phyloP scores from a whole-genome alignment of 1,140 invertebrate genomes.

The Venturia canescens region DNA sequence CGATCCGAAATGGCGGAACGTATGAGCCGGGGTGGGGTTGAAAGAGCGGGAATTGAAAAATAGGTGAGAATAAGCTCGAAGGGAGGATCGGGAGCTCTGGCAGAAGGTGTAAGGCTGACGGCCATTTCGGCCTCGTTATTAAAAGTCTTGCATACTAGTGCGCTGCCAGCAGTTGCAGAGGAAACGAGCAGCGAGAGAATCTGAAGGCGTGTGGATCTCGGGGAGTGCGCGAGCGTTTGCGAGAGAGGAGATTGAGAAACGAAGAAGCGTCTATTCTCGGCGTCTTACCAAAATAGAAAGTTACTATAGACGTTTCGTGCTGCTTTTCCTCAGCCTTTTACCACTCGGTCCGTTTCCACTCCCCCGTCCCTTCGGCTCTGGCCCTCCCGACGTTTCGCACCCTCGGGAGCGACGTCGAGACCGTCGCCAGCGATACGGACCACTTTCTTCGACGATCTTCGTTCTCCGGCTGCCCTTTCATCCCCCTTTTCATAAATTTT shows the following conservation, averaged over 20 bases:
- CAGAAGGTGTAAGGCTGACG: constrained; percentile 30
- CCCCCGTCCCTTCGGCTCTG: neutral
- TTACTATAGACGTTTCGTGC: constrained; percentile 64
- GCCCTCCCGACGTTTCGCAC: constrained; percentile 12
- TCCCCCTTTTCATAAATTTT: no score
- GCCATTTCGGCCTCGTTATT: constrained; percentile 54
- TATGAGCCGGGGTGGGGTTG: neutral
- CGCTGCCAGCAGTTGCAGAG: constrained; percentile 35
- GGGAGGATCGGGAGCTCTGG: neutral
- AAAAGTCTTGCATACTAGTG: constrained; percentile 39
- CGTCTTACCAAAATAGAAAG: constrained; percentile 69
- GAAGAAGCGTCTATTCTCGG: constrained; percentile 68
- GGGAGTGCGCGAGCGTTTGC: constrained; percentile 54
- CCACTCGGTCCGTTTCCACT: neutral
- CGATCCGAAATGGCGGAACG: constrained; percentile 21
- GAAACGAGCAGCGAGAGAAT: constrained; percentile 2
- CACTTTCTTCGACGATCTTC: neutral
- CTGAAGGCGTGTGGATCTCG: constrained; percentile 40
- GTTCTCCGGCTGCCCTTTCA: neutral
- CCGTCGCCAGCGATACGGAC: constrained; percentile 1
- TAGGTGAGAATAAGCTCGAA: neutral
- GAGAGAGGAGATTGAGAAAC: constrained; percentile 56
- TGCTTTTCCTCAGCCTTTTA: constrained; percentile 39
- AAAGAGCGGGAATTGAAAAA: constrained; percentile 31
- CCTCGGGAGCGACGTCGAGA: neutral